These are phyloP conservation scores for Orthosia gothica DNA, from an alignment of 2,888 invertebrate genomes.

Conservation along the genomic window DNA sequence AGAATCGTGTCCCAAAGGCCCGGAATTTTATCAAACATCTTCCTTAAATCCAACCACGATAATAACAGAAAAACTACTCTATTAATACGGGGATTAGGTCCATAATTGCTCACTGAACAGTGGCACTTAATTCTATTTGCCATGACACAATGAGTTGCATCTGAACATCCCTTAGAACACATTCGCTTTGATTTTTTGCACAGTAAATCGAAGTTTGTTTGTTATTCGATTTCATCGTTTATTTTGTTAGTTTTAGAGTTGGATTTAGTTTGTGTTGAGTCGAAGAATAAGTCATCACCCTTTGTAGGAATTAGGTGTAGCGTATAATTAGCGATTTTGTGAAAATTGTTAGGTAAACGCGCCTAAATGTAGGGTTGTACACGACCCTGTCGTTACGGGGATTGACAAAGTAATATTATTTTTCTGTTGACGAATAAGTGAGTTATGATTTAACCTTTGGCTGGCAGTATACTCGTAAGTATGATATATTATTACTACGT, in stretches of 20 bases:
- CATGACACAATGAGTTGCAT: constrained; percentile 79
- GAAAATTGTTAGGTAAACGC: constrained; percentile 89
- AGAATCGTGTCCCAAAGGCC: constrained; percentile 86
- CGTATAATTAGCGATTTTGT: constrained; percentile 90
- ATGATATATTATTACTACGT: constrained; percentile 2
- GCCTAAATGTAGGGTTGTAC: constrained; percentile 68
- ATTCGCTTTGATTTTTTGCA: constrained; percentile 76
- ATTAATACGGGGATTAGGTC: constrained; percentile 40
- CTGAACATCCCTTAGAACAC: constrained; percentile 90
- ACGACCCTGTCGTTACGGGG: constrained; percentile 1
- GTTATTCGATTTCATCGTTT: constrained; percentile 59
- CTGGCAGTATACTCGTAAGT: background rate
- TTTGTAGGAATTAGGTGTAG: constrained; percentile 86
- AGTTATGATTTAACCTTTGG: constrained; percentile 15
- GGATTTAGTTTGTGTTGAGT: constrained; percentile 61
- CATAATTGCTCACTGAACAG: constrained; percentile 58
- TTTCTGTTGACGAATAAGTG: constrained; percentile 25
- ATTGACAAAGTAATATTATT: constrained; percentile 17
- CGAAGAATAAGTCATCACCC: constrained; percentile 79
- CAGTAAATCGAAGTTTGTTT: constrained; percentile 67
- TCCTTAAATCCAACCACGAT: constrained; percentile 46
- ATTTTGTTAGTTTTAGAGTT: constrained; percentile 59
- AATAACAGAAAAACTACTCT: constrained; percentile 64
- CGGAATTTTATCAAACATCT: constrained; percentile 53
- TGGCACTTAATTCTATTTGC: constrained; percentile 67